These are phyloP conservation scores for Phrixothrix hirtus DNA, from an alignment of 2,888 invertebrate species.

Conservation along the genomic window DNA sequence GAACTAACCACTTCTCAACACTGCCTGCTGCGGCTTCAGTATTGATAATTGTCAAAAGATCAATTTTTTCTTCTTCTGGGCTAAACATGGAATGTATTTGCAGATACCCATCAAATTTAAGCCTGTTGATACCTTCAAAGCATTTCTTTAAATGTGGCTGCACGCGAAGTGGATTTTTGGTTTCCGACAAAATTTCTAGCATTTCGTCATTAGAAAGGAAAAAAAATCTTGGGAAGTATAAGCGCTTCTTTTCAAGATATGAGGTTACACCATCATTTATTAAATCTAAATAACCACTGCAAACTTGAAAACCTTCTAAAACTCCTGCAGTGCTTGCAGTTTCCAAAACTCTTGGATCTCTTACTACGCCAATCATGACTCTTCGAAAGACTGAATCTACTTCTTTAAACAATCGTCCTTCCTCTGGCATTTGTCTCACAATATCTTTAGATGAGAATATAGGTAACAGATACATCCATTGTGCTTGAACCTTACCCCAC, in stretches of 20 bases:
- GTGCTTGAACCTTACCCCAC: conserved; percentile 84
- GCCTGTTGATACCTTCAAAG: conserved; percentile 80
- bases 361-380: conserved; percentile 65
- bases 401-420: conserved; percentile 76
- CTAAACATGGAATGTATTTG: conserved; percentile 80
- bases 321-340: conserved; percentile 69
- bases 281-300: conserved; percentile 71
- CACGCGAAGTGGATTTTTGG: conserved; percentile 80
- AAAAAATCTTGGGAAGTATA: conserved; percentile 86
- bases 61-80: conserved; percentile 73
- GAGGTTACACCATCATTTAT: conserved; percentile 82
- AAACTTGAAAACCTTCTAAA: conserved; percentile 70
- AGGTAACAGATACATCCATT: conserved; percentile 84
- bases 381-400: conserved; percentile 70
- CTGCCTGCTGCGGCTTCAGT: conserved; percentile 77
- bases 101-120: conserved; percentile 71
- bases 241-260: conserved; percentile 81
- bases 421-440: conserved; percentile 83
- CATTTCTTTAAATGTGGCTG: conserved; percentile 87
- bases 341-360: conserved; percentile 68
- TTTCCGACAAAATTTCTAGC: conserved; percentile 87
- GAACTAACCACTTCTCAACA: conserved; percentile 84
- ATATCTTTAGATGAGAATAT: conserved; percentile 89
- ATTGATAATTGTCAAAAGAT: conserved; percentile 64
- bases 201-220: conserved; percentile 90